Conservation (phyloP, 1,140 invertebrate genomes). For the Trichonephila clavata region DNA sequence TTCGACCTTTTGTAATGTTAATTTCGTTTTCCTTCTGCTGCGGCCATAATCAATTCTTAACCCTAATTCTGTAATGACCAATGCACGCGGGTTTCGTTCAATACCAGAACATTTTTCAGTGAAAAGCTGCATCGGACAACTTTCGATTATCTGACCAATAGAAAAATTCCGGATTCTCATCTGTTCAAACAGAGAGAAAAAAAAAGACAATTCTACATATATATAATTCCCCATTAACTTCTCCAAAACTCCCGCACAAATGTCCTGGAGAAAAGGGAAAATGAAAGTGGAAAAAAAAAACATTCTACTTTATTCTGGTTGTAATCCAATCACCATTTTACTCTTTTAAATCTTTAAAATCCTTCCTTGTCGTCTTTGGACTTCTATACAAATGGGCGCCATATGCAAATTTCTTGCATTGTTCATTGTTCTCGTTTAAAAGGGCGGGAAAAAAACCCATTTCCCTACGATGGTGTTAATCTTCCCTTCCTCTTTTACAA, state of each 20-base stretch:
- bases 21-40: neutral
- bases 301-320: neutral
- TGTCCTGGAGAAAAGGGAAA: neutral
- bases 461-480: constrained; percentile 29
- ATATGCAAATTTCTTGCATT: constrained; percentile 32
- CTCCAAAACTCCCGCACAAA: neutral
- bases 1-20: constrained; percentile 6
- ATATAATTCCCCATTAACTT: constrained; percentile 8
- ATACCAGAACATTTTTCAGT: neutral
- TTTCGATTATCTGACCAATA: neutral
- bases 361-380: constrained; percentile 4
- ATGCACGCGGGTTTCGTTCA: neutral
- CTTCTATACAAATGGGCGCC: constrained; percentile 7
- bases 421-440: constrained; percentile 20
- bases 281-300: no score
- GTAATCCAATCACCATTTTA: constrained; percentile 44
- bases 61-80: constrained; percentile 14
- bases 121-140: neutral
- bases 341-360: constrained; percentile 9
- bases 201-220: neutral
- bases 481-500: constrained; percentile 33
- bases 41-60: neutral
- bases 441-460: neutral
- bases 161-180: neutral
- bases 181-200: neutral